phyloP scores from a whole-genome alignment of 2,113 vertebrate genomes.

The Notothenia coriiceps region DNA sequence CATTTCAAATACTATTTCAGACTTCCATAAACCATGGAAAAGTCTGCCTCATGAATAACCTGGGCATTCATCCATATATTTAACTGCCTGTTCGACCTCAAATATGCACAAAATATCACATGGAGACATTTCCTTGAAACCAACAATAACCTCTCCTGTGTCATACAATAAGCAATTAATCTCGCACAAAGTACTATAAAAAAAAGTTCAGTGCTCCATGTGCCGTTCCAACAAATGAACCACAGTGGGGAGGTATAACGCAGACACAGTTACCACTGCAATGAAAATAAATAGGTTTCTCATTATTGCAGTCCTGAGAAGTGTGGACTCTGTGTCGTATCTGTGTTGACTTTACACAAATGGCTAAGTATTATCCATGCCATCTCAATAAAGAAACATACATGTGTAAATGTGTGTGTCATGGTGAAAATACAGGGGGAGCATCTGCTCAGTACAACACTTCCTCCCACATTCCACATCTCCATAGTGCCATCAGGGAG shows the following conservation, averaged over 20 bases:
- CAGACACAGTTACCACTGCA: constrained; percentile 20
- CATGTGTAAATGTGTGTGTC: constrained; percentile 37
- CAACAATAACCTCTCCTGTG: constrained; percentile 48
- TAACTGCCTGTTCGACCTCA: constrained; percentile 61
- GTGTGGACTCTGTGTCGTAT: constrained; percentile 23
- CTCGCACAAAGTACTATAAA: constrained; percentile 25
- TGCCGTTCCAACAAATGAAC: constrained; percentile 50
- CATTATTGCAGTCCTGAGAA: constrained; percentile 17
- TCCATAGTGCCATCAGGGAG: constrained; percentile 59
- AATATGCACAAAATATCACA: constrained; percentile 65
- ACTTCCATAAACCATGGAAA: constrained; percentile 59
- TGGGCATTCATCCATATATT: constrained; percentile 56
- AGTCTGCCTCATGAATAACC: constrained; percentile 49
- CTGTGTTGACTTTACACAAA: constrained; percentile 10
- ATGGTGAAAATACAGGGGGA: constrained; percentile 47
- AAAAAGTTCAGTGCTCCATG: constrained; percentile 31
- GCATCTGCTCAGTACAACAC: constrained; percentile 67
- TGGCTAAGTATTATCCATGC: constrained; percentile 4
- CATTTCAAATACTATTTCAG: constrained; percentile 55
- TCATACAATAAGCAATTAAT: constrained; percentile 58
- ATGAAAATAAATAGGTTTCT: constrained; percentile 17
- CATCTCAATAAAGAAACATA: not conserved
- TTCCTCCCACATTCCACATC: constrained; percentile 83
- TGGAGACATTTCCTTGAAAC: constrained; percentile 47
- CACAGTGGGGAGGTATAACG: constrained; percentile 25